These are phyloP conservation scores for Euleptes europaea DNA, from an alignment of 2,113 vertebrate genomes.

Conservation along the genomic window DNA sequence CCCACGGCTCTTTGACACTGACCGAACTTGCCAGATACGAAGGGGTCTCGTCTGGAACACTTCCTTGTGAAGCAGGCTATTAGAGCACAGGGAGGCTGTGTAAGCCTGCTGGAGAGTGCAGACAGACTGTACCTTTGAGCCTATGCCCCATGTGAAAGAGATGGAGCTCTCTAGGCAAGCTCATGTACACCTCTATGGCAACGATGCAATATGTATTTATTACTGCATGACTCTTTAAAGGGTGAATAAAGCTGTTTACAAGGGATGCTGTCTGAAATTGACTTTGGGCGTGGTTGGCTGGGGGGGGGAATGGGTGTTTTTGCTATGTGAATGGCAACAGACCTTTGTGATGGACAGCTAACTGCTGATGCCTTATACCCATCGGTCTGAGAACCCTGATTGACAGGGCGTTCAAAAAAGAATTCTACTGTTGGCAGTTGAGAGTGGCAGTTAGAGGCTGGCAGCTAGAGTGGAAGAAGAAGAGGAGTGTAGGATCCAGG, in stretches of 20 bases:
- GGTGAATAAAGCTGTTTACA: conserved; percentile 67
- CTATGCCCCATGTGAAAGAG: neutral
- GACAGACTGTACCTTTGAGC: neutral
- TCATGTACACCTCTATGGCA: conserved; percentile 13
- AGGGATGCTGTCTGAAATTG: conserved; percentile 10
- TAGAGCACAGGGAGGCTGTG: neutral
- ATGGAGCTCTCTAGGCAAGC: conserved; percentile 6
- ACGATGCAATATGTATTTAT: conserved; percentile 61
- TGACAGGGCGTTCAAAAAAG: no score
- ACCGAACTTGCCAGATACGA: neutral
- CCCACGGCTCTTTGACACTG: neutral
- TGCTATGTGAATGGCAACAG: no score
- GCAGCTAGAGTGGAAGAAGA: no score
- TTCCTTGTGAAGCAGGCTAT: neutral
- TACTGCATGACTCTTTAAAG: conserved; percentile 67
- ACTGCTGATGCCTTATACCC: no score
- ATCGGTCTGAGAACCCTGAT: no score
- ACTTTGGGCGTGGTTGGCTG: neutral
- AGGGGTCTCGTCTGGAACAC: neutral
- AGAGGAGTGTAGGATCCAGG: no score
- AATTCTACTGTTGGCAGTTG: no score
- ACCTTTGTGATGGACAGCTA: no score
- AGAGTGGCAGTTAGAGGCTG: no score
- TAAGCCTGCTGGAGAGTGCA: conserved; percentile 8
- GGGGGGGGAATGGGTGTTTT: neutral